A percentile compares a stretch with the other conserved stretches of the same genome.
phyloP scores from a whole-genome alignment of 2,113 vertebrate genomes.

The Grantiella picta region DNA sequence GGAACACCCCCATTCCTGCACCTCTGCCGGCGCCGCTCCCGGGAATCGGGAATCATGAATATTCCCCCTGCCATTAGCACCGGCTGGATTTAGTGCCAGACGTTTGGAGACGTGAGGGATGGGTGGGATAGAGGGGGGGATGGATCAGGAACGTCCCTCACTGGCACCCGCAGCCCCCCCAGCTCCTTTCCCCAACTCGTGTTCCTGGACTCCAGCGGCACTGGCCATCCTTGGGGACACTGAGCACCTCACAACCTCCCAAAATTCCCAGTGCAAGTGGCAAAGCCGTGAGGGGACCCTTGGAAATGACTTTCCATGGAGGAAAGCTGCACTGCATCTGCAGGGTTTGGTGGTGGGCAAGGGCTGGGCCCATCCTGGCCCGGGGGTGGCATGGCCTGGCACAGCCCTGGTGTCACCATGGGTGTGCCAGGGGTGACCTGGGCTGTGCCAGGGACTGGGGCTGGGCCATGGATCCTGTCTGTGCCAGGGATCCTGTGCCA shows the following conservation, averaged over 20 bases:
- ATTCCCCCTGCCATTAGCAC: conserved; percentile 57
- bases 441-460: neutral
- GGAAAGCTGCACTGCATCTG: neutral
- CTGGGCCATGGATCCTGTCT: fast-evolving
- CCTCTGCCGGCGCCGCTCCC: neutral
- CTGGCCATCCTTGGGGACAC: fast-evolving
- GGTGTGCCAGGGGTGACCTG: neutral
- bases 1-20: neutral
- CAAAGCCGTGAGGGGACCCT: fast-evolving
- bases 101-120: neutral
- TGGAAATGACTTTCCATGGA: neutral
- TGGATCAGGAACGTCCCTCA: neutral
- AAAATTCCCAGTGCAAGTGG: neutral
- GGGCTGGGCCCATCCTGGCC: neutral
- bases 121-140: neutral
- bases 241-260: neutral
- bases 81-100: conserved; percentile 55
- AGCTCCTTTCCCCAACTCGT: fast-evolving
- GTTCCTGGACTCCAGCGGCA: neutral
- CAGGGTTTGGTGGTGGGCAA: neutral
- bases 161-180: neutral
- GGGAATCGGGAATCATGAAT: neutral
- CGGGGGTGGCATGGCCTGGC: neutral
- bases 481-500: neutral
- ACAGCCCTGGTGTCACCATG: neutral